phyloP scores from a whole-genome alignment of 2,888 invertebrate species.

The Petrophora chlorosata region DNA sequence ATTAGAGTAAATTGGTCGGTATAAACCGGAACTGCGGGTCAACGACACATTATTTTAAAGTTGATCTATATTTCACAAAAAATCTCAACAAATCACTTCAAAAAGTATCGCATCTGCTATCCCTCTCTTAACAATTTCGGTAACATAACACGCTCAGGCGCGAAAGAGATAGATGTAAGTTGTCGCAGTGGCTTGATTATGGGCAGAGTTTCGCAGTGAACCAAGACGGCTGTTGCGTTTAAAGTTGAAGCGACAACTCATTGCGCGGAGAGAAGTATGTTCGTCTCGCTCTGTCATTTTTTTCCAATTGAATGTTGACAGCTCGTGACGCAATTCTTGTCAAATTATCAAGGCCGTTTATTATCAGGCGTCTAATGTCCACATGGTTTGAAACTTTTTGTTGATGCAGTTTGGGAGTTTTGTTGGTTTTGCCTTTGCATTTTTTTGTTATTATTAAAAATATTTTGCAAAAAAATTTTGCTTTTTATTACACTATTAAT shows the following conservation, averaged over 20 bases:
- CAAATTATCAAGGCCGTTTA: slow-evolving; percentile 57
- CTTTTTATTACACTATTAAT: too few species aligned
- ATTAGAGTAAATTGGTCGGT: slow-evolving; percentile 41
- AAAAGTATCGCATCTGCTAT: slow-evolving; percentile 50
- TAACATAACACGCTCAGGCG: slow-evolving; percentile 32
- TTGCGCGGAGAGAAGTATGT: slow-evolving; percentile 43
- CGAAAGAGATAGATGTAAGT: slow-evolving; percentile 57
- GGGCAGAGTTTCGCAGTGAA: slow-evolving; percentile 75
- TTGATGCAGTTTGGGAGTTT: background rate
- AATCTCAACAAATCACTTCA: slow-evolving; percentile 59
- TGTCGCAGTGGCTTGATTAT: slow-evolving; percentile 51
- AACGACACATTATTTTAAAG: slow-evolving; percentile 75
- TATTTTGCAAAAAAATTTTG: too few species aligned
- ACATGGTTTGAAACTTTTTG: slow-evolving; percentile 38
- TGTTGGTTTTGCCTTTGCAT: slow-evolving; percentile 1
- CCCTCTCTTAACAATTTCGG: slow-evolving; percentile 45
- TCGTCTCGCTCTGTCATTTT: slow-evolving; percentile 61
- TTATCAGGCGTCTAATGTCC: slow-evolving; percentile 50
- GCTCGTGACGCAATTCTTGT: slow-evolving; percentile 57
- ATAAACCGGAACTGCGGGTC: slow-evolving; percentile 60
- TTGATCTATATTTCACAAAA: slow-evolving; percentile 80
- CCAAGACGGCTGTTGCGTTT: slow-evolving; percentile 74
- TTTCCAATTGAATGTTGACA: slow-evolving; percentile 62
- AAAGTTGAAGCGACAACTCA: slow-evolving; percentile 69
- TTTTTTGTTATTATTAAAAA: background rate